Evolutionary conservation across 2,797 vertebrate genomes (phyloP), one percentile per base, ranked within the genome.

Genomic region (Steatocranus sp.): DNA sequence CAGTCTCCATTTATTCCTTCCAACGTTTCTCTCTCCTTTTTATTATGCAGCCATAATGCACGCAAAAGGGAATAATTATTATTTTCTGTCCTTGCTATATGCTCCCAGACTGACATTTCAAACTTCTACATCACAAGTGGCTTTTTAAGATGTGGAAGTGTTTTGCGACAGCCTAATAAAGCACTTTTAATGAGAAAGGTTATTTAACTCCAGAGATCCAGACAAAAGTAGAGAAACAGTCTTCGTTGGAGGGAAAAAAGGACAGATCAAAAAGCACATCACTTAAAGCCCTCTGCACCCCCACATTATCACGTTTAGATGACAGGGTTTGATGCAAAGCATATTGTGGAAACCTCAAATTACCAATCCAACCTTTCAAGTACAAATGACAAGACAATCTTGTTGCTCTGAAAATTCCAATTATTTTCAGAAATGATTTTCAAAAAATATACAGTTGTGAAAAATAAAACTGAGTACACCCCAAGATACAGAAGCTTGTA

Each of bases 1-100:
- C 87, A n/a, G 48, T 63, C 70, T 86, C 79, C 46, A 36, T 90
- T 87, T 88, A 83, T 85, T 79, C 68, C 53, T 54, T 50, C 50
- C 58, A 76, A 63, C 51, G 30, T 84, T 87, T 73, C 49, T 76
- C 56, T 56, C 34, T 73, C 6, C 70, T 63, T 86, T 75, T 85
- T 74, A 85, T 79, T 77, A 83, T 53, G 70, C 79, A 77, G 51
- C 46, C 48, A 75, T 85, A 58, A 80, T 50, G 66, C 66, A 46
- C 66, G 11, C 63, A 38, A 49, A 49, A 9, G 43, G 38, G 27
- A 70, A 78, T 75, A 75, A 68, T 77, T 18, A 73, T 68, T 41
- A 18, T 73, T 68, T 81, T 53, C 23, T 18, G 78, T 75, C 73
- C 74, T 17, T 3, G 17, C 58, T 61, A 38, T 25, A 10, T 25